Evolutionary conservation across 1,140 invertebrate species (phyloP), one percentile per base, ranked within the genome.

Genomic region (Zaprionus kolodkinae): DNA sequence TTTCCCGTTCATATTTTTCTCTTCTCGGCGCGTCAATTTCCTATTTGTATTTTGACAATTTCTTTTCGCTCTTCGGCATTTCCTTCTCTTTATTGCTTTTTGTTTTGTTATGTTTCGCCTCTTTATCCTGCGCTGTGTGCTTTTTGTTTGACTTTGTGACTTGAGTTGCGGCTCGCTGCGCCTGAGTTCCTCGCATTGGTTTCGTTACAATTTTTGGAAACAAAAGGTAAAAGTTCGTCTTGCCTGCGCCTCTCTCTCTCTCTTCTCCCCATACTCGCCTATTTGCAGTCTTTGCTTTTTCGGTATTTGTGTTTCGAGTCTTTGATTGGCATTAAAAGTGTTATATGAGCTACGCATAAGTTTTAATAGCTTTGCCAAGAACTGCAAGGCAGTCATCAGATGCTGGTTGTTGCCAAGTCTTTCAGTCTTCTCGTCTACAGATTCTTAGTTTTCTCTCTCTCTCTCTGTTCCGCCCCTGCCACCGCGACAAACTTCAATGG

Each of bases 31-130:
- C 81, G 76, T 84, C 81, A 84, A 84, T 84, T 84, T 84, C 77
- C 81, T 84, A 84, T 84, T 84, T 84, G 81, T 84, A 84, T 84
- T 84, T 84, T 84, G 81, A 84, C 81, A 84, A 84, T 84, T 84
- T 84, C 81, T 84, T 83, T 79, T 79, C 81, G 81, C 81, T 79
- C 84, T 84, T 67, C 79, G 57, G 64, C 77, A 72, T 84, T 84
- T 84, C 77, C 81, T 73, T 62, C 65, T 69, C 81, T 84, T 84
- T 84, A 84, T 84, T 84, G 81, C 76, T 79, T 84, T 84, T 76
- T 67, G 68, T 82, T 76, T 43, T 55, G 40, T 38, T 30, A 12
- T 40, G 57, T 54, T 66, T 77, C 15, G 45, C 38, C 56, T 48
- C 78, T 45, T 45, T 21, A 21, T 45, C n/a, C n/a, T n/a, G n/a